Evolutionary conservation across 2,797 vertebrate genomes (phyloP), one percentile per base, ranked within the genome.

Genomic region (Anguilla pacifica): DNA sequence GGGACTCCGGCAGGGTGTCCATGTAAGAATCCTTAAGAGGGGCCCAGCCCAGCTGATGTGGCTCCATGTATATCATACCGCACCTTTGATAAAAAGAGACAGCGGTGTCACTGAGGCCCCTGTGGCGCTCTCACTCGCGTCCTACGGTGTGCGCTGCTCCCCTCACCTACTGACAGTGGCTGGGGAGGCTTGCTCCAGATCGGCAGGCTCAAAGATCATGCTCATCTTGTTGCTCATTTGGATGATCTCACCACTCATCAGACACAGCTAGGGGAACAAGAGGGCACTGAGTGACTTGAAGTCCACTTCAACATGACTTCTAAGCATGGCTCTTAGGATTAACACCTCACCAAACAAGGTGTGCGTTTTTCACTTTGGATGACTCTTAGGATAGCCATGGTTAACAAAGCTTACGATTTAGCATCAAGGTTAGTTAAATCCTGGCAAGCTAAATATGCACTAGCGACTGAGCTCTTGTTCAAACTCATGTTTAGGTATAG

Each of bases 31-130:
- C 97, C 94, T 97, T 97, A 89, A 98, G 91, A 35, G 98, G 97
- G 84, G 92, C 91, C 98, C 98, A 99, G 10, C 98, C 98, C 15
- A 99, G 92, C 92, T 99, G 97, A 1, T 97, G 96, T 0, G 97
- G 95, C 89, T 99, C 98, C 98, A 99, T 98, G 91, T 99, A 99
- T 94, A 99, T 98, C 98, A 99, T 99, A 28, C 98, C 98, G 93
- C 98, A 99, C 92, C 98, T 99, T 89, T 86, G 91, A 92, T 10
- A 92, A 0, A 84, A 57, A 85, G 49, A 74, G 28, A 57, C 13
- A 7, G 15, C 3, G 57, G 15, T 35, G n/a, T 86, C 28, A 70
- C 9, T 67, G 39, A 53, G 22, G 84, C 61, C 4, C 15, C 67
- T 61, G 28, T 15, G 49, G n/a, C 22, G 39, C 2, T 2, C 70